Evolutionary conservation across 2,113 vertebrate species (phyloP).

Genomic region (Eonycteris spelaea): DNA sequence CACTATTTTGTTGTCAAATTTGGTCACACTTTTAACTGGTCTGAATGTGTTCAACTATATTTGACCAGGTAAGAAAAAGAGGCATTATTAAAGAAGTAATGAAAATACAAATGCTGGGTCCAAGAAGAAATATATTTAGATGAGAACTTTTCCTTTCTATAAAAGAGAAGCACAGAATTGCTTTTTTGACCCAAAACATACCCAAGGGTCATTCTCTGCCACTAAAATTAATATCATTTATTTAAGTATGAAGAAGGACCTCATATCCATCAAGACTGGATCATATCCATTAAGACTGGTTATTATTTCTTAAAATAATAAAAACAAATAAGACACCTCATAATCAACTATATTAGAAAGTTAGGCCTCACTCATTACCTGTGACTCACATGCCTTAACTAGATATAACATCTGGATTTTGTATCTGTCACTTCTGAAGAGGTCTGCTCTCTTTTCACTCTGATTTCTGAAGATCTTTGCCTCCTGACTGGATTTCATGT

Average conservation of each 20-base stretch:
- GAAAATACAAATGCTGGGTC: background rate
- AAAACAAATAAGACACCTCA: background rate
- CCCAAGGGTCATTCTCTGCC: background rate
- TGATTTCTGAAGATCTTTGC: background rate
- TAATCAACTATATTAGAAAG: background rate
- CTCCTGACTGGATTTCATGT: background rate
- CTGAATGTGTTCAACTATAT: background rate
- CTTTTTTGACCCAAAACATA: background rate
- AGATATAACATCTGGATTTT: background rate
- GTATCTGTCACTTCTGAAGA: background rate
- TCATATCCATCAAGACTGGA: no score
- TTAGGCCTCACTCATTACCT: background rate
- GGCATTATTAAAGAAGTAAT: conserved; percentile 19
- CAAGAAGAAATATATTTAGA: background rate
- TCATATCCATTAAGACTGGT: no score
- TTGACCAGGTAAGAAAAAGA: background rate
- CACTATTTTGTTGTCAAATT: background rate
- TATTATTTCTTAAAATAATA: no score
- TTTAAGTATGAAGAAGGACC: background rate
- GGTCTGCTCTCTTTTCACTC: background rate
- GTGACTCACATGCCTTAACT: background rate
- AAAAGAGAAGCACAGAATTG: conserved; percentile 10
- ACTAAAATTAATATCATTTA: conserved; percentile 40
- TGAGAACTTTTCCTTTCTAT: background rate
- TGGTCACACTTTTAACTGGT: background rate